These are phyloP conservation scores for Anneissia japonica DNA, from an alignment of 35 echinoderm and acorn worm species.

Conservation along the genomic window DNA sequence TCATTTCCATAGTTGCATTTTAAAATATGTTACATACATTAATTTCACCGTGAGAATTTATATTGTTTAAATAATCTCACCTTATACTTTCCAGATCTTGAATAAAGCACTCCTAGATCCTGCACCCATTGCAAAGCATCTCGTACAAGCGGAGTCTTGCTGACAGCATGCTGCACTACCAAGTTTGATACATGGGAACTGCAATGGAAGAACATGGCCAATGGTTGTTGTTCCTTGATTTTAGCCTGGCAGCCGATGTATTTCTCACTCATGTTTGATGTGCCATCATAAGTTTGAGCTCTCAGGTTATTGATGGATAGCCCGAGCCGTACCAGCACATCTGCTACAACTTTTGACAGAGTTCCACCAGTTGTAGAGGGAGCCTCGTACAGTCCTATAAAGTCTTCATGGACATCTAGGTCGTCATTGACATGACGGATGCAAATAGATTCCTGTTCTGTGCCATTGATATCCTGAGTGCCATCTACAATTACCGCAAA, in stretches of 20 bases:
- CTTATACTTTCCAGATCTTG: constrained; percentile 42
- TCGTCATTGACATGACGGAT: neutral
- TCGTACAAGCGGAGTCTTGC: constrained; percentile 13
- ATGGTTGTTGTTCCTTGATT: neutral
- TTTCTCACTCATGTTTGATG: neutral
- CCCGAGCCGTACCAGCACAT: neutral
- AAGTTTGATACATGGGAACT: constrained; percentile 2
- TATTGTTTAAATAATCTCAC: neutral
- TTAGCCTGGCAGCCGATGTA: constrained; percentile 5
- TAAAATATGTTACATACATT: constrained; percentile 2
- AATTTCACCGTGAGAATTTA: neutral
- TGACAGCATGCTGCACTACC: constrained; percentile 24
- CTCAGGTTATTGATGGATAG: neutral
- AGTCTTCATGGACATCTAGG: neutral
- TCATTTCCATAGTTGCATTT: constrained; percentile 9
- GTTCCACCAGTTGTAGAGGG: neutral
- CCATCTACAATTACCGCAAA: too few relatives aligned
- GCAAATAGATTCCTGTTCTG: too few relatives aligned
- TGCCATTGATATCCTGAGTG: too few relatives aligned
- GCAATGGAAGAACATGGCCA: neutral
- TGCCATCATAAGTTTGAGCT: neutral
- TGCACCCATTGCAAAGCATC: constrained; percentile 45
- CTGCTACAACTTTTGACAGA: neutral
- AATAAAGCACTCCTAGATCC: constrained; percentile 32
- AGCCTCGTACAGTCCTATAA: neutral